Conservation (phyloP, 1,140 invertebrate genomes). For the Procambarus clarkii region DNA sequence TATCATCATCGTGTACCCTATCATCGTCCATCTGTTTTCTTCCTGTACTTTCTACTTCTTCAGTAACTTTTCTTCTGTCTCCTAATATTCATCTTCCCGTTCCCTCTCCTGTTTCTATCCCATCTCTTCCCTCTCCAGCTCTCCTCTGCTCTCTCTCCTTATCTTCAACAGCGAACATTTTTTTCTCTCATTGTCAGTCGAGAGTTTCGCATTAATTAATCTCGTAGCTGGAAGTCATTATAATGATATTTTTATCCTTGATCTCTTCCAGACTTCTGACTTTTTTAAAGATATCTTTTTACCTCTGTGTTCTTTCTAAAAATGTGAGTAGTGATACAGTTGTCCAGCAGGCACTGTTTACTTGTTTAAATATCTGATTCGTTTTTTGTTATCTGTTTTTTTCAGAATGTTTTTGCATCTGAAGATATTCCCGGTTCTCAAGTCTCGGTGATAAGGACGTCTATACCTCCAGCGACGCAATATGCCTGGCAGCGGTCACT, state of each 20-base stretch:
- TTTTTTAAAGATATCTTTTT: background rate
- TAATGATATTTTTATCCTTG: slow-evolving; percentile 8
- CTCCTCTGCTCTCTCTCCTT: background rate
- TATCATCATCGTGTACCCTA: too few relatives aligned
- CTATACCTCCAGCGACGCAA: too few relatives aligned
- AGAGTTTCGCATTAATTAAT: slow-evolving; percentile 10
- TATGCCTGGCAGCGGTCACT: too few relatives aligned
- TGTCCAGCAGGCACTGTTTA: background rate
- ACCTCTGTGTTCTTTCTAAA: background rate
- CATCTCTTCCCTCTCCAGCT: background rate
- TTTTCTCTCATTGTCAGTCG: background rate
- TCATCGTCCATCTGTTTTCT: too few relatives aligned
- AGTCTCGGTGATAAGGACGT: too few relatives aligned
- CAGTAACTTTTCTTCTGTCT: background rate
- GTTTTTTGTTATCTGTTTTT: too few relatives aligned
- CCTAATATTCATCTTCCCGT: background rate
- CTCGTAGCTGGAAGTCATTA: slow-evolving; percentile 13
- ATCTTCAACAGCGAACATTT: background rate
- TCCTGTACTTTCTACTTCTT: too few relatives aligned
- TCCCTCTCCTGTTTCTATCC: background rate
- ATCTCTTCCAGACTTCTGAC: background rate
- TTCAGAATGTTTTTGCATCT: too few relatives aligned
- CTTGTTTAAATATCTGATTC: background rate
- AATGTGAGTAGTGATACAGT: background rate
- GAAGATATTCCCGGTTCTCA: too few relatives aligned